Evolutionary conservation across 2,888 invertebrate genomes (phyloP).

Genomic region (Limenitis arthemis): DNA sequence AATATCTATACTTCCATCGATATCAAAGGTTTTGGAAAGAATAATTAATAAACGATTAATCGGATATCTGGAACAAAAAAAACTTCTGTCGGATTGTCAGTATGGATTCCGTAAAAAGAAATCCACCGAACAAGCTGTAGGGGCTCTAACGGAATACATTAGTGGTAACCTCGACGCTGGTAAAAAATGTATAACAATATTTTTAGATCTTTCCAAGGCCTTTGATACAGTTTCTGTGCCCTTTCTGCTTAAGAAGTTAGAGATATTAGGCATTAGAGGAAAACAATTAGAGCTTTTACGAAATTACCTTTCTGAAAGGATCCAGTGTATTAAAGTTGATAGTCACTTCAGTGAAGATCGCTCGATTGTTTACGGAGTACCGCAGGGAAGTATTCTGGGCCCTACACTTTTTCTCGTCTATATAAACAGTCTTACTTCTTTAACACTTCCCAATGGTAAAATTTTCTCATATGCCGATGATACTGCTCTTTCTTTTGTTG

Average conservation of each 20-base stretch:
- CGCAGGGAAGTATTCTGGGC: background rate
- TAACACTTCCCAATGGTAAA: background rate
- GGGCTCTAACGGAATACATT: background rate
- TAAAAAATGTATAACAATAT: background rate
- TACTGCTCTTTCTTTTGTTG: conserved; percentile 12
- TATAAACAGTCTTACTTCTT: background rate
- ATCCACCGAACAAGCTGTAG: too few species aligned
- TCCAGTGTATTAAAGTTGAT: background rate
- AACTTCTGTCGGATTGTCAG: too few species aligned
- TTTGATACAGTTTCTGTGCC: background rate
- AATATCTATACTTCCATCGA: conserved; percentile 8
- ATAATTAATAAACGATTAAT: background rate
- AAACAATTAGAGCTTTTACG: too few species aligned
- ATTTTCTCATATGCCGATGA: background rate
- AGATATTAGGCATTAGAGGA: background rate
- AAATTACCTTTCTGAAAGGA: background rate
- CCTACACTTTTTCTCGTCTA: background rate
- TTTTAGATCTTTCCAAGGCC: background rate
- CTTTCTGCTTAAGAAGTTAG: background rate
- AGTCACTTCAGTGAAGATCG: background rate
- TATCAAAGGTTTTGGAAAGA: conserved; percentile 13
- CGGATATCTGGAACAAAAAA: too few species aligned
- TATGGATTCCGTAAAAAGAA: too few species aligned
- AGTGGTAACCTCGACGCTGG: background rate
- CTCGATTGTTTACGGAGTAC: background rate